Conservation (phyloP, 2,888 invertebrate species). For the Periphyllus acericola region DNA sequence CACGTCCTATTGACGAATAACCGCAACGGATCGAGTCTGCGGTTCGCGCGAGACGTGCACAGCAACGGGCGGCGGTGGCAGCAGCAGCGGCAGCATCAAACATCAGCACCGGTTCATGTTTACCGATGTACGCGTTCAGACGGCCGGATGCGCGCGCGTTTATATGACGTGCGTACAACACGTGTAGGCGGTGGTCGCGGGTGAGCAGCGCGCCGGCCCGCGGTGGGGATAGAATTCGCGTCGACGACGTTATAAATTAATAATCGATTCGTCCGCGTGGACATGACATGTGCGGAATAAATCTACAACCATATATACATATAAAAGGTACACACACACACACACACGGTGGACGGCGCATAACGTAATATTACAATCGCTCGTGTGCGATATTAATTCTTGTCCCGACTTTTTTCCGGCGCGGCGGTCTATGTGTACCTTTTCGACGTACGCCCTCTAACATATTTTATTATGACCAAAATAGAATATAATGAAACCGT, state of each 20-base stretch:
- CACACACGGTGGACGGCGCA: too few relatives aligned
- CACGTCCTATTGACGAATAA: constrained; percentile 27
- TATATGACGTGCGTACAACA: neutral
- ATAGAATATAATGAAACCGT: too few relatives aligned
- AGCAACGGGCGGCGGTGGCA: neutral
- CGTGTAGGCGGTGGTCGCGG: neutral
- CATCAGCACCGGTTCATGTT: neutral
- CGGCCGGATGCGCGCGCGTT: neutral
- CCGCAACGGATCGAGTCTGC: constrained; percentile 1
- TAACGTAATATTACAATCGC: too few relatives aligned
- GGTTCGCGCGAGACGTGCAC: neutral
- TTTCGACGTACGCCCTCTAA: too few relatives aligned
- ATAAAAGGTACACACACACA: too few relatives aligned
- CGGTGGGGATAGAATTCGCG: neutral
- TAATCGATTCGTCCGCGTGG: neutral
- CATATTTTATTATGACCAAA: too few relatives aligned
- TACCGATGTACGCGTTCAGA: neutral
- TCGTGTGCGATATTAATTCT: too few relatives aligned
- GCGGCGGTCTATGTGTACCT: too few relatives aligned
- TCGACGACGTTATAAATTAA: neutral
- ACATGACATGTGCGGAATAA: too few relatives aligned
- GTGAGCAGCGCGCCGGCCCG: neutral
- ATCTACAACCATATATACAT: too few relatives aligned
- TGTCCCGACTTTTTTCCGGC: too few relatives aligned
- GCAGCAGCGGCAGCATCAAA: too few relatives aligned